Percentiles rank a stretch among this genome's conserved stretches.
These are phyloP conservation scores for Lagopus leucura DNA, from an alignment of 2,113 vertebrate genomes.

Conservation along the genomic window DNA sequence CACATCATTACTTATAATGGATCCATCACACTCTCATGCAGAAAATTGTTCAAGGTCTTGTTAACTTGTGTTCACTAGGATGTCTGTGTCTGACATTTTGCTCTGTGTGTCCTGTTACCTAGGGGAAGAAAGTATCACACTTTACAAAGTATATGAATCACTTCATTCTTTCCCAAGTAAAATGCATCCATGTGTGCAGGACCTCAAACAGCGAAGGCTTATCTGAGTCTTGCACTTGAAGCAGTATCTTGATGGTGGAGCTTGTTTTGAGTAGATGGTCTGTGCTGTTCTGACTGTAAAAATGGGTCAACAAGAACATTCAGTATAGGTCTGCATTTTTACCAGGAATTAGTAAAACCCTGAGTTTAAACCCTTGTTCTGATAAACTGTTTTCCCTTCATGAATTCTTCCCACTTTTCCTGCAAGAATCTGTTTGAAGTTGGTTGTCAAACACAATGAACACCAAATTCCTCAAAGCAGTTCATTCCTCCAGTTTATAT, in stretches of 20 bases:
- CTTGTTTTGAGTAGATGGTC: background rate
- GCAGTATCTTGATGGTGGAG: background rate
- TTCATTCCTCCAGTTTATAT: background rate
- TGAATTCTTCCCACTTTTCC: background rate
- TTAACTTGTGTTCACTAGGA: slow-evolving; percentile 47
- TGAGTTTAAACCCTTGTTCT: background rate
- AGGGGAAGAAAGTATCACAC: background rate
- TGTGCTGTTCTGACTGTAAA: background rate
- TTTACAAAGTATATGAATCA: background rate
- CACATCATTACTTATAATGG: slow-evolving; percentile 31
- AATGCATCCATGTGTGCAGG: background rate
- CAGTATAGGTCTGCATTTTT: background rate
- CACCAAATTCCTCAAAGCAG: accelerated
- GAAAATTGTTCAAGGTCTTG: slow-evolving; percentile 48
- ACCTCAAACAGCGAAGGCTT: background rate
- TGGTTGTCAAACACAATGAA: background rate
- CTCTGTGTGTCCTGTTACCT: background rate
- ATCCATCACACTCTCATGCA: slow-evolving; percentile 31
- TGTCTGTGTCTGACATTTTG: background rate
- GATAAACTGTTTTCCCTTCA: background rate
- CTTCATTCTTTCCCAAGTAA: background rate
- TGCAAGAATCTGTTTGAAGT: background rate
- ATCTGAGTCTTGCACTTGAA: background rate
- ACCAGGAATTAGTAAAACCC: background rate
- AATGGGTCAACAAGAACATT: background rate